Base-by-base conservation (phyloP, 2,113 vertebrate genomes). In the Aramus guarauna region DNA sequence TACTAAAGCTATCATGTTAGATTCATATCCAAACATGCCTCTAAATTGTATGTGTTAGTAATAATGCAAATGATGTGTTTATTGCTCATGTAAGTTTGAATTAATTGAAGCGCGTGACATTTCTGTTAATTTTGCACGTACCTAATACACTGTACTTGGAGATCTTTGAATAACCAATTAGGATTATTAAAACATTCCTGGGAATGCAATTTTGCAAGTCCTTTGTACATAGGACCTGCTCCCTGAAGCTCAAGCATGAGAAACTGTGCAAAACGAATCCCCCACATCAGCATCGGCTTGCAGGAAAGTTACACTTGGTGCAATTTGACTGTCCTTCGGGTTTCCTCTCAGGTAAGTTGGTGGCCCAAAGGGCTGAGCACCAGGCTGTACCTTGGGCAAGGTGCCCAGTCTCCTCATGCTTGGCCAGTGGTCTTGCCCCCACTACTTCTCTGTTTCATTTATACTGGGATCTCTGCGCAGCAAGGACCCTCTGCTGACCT, bases 21-120 rank as follows among this genome's bases (percentile, higher is more conserved):
- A 92, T 96, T 96, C 96, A 88, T 91, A 95, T 68, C 68, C 95
- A 97, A 93, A 96, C 73, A 69, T 81, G 93, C 63, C 74, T 95
- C 90, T 30, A 47, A 74, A 87, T 63, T 67, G 48, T 76, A 48
- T 66, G 83, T 77, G 88, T 81, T 95, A 59, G 66, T 67, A 91
- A 68, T 45, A 81, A 95, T 30, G 71, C 52, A 95, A 94, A 85
- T 58, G 74, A 80, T 68, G 48, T 47, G 19, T 83, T 84, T 58
- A 56, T 39, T 86, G 76, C 59, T 69, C 1, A 0, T 91, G 58
- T 86, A 85, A 36, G 39, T 83, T 81, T 30, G 75, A 60, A 69
- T 76, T 83, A 47, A 91, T 87, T 67, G 85, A 43, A 21, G 43
- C 3, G 15, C 2, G 9, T 66, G 68, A 76, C 0, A 1, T 43